Conservation (phyloP, 2,113 vertebrate species). For the Ornithorhynchus anatinus region DNA sequence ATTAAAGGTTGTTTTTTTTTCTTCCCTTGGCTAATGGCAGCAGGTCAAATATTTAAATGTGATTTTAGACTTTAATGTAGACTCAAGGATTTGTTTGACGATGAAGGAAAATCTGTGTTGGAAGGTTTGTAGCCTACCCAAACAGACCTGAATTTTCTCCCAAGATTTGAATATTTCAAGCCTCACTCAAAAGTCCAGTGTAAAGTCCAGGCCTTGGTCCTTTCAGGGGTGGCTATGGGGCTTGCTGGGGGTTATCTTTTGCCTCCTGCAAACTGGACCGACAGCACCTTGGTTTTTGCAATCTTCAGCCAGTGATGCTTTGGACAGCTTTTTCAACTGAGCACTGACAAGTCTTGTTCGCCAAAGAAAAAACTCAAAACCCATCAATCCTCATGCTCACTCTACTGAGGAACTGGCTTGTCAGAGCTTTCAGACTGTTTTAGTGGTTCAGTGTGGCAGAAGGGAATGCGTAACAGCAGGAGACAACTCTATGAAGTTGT, state of each 20-base stretch:
- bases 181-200: too few relatives aligned
- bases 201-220: too few relatives aligned
- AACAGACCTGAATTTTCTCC: neutral
- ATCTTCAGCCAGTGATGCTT: slow-evolving; percentile 48
- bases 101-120: slow-evolving; percentile 27
- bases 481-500: slow-evolving; percentile 62
- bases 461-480: slow-evolving; percentile 50
- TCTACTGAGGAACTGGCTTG: slow-evolving; percentile 58
- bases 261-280: slow-evolving; percentile 56
- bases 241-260: slow-evolving; percentile 29
- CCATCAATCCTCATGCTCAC: slow-evolving; percentile 60
- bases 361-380: slow-evolving; percentile 61
- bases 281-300: slow-evolving; percentile 61
- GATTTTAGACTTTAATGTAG: slow-evolving; percentile 44
- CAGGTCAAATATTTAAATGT: slow-evolving; percentile 62
- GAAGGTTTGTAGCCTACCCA: too few relatives aligned
- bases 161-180: slow-evolving; percentile 19
- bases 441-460: slow-evolving; percentile 43
- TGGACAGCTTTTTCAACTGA: slow-evolving; percentile 56
- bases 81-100: slow-evolving; percentile 2
- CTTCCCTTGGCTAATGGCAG: slow-evolving; percentile 29
- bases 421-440: slow-evolving; percentile 61
- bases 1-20: slow-evolving; percentile 24
- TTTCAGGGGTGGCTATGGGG: slow-evolving; percentile 50
- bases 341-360: slow-evolving; percentile 64